phyloP scores from a whole-genome alignment of 2,888 invertebrate species.

The Epinotia nisella region DNA sequence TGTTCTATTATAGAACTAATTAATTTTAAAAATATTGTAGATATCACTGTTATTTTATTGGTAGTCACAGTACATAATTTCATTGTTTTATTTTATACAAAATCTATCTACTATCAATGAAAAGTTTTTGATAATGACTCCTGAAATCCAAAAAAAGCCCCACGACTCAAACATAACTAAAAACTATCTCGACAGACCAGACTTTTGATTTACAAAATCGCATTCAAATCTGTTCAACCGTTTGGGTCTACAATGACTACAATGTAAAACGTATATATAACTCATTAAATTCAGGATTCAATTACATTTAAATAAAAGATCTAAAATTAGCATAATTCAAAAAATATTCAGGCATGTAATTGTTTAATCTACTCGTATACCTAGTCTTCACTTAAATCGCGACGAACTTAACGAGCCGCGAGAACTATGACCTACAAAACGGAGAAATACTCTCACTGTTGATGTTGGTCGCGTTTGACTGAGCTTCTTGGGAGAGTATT shows the following conservation, averaged over 20 bases:
- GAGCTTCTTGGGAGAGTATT: slow-evolving; percentile 49
- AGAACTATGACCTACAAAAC: slow-evolving; percentile 74
- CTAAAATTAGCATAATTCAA: background rate
- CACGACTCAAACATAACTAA: too few species aligned
- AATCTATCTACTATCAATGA: too few species aligned
- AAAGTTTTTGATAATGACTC: too few species aligned
- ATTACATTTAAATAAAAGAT: background rate
- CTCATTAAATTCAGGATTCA: too few species aligned
- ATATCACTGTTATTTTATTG: background rate
- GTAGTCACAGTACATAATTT: background rate
- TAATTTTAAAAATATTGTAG: background rate
- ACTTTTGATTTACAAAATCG: too few species aligned
- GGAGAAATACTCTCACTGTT: slow-evolving; percentile 78
- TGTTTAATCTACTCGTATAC: slow-evolving; percentile 40
- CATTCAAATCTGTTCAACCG: too few species aligned
- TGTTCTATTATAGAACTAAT: background rate
- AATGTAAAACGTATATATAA: too few species aligned
- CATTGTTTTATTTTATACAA: too few species aligned
- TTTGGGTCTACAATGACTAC: too few species aligned
- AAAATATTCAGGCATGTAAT: too few species aligned
- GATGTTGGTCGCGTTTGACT: slow-evolving; percentile 58
- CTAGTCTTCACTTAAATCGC: slow-evolving; percentile 66
- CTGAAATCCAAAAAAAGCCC: too few species aligned
- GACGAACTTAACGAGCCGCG: slow-evolving; percentile 57
- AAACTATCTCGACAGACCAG: too few species aligned